Base-by-base conservation (phyloP, 2,888 invertebrate genomes). In the Drosophila leonis region DNA sequence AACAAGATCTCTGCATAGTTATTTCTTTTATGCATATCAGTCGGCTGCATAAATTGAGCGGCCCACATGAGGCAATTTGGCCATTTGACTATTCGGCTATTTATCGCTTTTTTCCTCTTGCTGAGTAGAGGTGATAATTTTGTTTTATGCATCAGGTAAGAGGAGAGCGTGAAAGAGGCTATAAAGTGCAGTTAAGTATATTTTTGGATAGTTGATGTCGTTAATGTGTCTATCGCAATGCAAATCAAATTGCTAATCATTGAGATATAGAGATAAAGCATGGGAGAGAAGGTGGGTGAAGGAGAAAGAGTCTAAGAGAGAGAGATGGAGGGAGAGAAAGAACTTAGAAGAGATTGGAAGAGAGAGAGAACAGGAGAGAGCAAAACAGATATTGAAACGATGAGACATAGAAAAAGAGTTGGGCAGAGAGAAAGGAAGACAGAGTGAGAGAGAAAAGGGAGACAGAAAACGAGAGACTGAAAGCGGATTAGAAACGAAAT, bases 11-110 rank as follows among this genome's bases (percentile, higher is more conserved):
- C 42, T 10, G 18, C 29, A 13, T 13, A 60, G 29, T 31, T 31
- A 33, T 57, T 68, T n/a, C 15, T 78, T 74, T 71, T 68, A 78
- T 78, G 79, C 66, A 67, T 75, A 78, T 78, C 79, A 69, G 62
- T 65, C 62, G 65, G 39, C 54, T 68, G 72, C 77, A 71, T 66
- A 71, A 76, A 64, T 67, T 66, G 61, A 44, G 18, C 35, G 61
- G 67, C 62, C 69, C 62, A 71, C 72, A 54, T 56, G 42, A 39
- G 41, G 37, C 52, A 27, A 39, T 62, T 64, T 48, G 65, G 49
- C 56, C 59, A 56, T 55, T 69, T 52, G 70, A 59, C 57, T 60
- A 60, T 64, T 77, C 42, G 59, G 29, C 63, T 49, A 64, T 77
- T 71, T 79, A 73, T 55, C 59, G 62, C 54, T 62, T 64, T 65